Evolutionary conservation across 2,113 vertebrate genomes (phyloP).

Genomic region (Hydrolagus affinis): DNA sequence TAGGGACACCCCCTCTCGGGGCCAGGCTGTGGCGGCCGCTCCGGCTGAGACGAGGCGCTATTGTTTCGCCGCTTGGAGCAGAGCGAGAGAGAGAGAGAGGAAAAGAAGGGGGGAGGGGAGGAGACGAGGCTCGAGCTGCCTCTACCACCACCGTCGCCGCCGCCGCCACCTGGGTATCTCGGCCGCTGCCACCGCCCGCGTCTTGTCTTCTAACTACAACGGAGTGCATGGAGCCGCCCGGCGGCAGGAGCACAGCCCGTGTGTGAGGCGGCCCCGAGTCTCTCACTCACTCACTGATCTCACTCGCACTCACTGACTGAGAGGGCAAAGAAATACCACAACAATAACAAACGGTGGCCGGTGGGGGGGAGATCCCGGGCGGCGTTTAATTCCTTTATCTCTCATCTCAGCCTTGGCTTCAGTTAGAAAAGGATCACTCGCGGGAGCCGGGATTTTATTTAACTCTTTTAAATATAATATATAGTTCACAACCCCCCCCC

Average conservation of each 20-base stretch:
- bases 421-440: too few species aligned
- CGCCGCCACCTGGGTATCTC: neutral
- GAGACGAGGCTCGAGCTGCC: slow-evolving; percentile 17
- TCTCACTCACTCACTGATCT: too few species aligned
- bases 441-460: slow-evolving; percentile 36
- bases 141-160: neutral
- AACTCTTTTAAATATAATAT: slow-evolving; percentile 44
- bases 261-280: neutral
- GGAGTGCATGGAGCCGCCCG: slow-evolving; percentile 16
- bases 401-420: too few species aligned
- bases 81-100: too few species aligned
- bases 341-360: neutral
- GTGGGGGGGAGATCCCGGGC: neutral
- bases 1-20: slow-evolving; percentile 11
- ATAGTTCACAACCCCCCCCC: neutral
- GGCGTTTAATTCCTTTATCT: neutral
- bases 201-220: too few species aligned
- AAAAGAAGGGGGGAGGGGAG: too few species aligned
- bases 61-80: slow-evolving; percentile 26
- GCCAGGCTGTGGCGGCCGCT: slow-evolving; percentile 21
- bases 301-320: too few species aligned
- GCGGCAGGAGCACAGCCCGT: slow-evolving; percentile 9
- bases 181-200: neutral
- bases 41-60: slow-evolving; percentile 29
- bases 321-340: neutral